These are phyloP conservation scores for Oxystoma pomonae DNA, from an alignment of 2,888 invertebrate genomes.

Conservation along the genomic window DNA sequence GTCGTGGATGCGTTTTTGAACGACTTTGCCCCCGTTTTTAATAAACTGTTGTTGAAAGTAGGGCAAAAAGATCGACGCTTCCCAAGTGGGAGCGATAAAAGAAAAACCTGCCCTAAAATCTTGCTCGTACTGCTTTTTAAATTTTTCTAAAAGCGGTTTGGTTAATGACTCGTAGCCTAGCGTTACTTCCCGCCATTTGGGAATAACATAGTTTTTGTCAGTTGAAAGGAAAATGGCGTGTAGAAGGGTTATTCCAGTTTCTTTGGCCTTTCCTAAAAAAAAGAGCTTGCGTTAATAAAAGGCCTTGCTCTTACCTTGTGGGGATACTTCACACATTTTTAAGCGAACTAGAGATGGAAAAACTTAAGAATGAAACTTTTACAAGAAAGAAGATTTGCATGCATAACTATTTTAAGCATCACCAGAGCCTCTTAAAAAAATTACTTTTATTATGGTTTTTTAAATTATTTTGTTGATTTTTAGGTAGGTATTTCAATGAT, in stretches of 20 bases:
- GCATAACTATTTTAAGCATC: too few relatives aligned
- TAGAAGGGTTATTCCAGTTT: conserved; percentile 32
- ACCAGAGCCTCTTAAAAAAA: too few relatives aligned
- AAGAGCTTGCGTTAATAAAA: background rate
- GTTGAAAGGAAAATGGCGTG: conserved; percentile 34
- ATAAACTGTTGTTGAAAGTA: conserved; percentile 61
- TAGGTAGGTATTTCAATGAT: too few relatives aligned
- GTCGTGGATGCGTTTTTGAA: conserved; percentile 50
- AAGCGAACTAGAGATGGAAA: too few relatives aligned
- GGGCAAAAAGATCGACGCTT: conserved; percentile 62
- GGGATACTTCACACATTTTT: too few relatives aligned
- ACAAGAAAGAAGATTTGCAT: too few relatives aligned
- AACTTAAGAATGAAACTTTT: too few relatives aligned
- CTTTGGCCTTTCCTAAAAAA: conserved; percentile 30
- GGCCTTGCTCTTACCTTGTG: too few relatives aligned
- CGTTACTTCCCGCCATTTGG: conserved; percentile 47
- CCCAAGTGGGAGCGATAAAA: conserved; percentile 65
- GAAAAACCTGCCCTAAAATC: conserved; percentile 55
- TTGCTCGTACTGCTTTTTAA: conserved; percentile 40
- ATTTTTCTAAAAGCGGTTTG: conserved; percentile 39
- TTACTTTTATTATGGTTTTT: too few relatives aligned
- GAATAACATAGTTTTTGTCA: conserved; percentile 35
- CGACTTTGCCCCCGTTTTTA: conserved; percentile 55
- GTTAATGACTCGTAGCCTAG: conserved; percentile 46
- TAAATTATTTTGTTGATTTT: too few relatives aligned